Percentiles rank a stretch among this genome's conserved stretches.
Conservation (phyloP, 2,797 vertebrate species). For the Platalea minor region DNA sequence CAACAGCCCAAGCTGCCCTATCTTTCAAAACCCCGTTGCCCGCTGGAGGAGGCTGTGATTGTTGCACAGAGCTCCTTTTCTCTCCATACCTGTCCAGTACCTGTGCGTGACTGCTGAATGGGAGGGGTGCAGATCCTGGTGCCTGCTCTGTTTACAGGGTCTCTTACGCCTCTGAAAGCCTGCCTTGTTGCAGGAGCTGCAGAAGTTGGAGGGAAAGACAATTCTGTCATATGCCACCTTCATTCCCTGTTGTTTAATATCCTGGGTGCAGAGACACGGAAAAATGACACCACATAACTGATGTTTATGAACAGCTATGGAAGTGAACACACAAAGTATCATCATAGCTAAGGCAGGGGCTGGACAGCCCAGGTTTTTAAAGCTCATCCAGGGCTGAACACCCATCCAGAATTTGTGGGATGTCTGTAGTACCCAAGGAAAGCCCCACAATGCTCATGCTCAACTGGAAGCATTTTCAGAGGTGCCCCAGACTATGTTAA, state of each 20-base stretch:
- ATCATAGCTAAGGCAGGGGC: neutral
- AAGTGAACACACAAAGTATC: neutral
- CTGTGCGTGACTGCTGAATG: fast-evolving
- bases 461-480: neutral
- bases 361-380: neutral
- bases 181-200: neutral
- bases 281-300: neutral
- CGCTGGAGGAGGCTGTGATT: neutral
- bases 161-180: neutral
- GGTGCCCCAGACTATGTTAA: neutral
- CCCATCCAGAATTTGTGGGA: fast-evolving
- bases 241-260: neutral
- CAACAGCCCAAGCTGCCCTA: neutral
- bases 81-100: neutral
- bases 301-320: neutral
- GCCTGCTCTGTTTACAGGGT: neutral
- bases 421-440: neutral
- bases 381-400: neutral
- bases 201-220: neutral
- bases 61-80: neutral
- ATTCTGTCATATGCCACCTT: neutral
- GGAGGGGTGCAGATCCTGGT: neutral
- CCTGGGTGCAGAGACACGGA: neutral
- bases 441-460: neutral
- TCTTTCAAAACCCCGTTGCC: neutral